Percentiles rank a stretch among this genome's conserved stretches.
Conservation (phyloP, 2,797 vertebrate species). For the Sebastolobus alascanus region DNA sequence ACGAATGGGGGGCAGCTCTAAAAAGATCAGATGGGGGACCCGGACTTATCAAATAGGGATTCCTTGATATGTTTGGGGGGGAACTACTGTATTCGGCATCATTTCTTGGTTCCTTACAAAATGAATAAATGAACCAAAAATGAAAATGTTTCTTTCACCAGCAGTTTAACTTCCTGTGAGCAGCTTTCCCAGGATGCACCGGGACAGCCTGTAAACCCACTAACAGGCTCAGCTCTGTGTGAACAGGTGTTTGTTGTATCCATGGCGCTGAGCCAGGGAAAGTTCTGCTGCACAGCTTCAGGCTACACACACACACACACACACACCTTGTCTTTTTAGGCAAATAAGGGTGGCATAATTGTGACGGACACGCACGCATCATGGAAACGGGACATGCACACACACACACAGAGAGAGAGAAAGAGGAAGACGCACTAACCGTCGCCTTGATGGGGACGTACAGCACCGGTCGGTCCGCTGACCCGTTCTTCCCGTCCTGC, state of each 20-base stretch:
- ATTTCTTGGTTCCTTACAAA: background rate
- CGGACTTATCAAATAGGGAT: too few relatives aligned
- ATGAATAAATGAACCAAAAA: background rate
- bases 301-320: conserved; percentile 8
- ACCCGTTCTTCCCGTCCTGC: conserved; percentile 59
- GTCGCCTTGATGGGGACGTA: conserved; percentile 92
- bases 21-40: fast-evolving
- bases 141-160: background rate
- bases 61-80: too few relatives aligned
- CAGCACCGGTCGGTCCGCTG: conserved; percentile 82
- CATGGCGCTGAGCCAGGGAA: conserved; percentile 32
- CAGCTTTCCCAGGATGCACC: too few relatives aligned
- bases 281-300: conserved; percentile 34
- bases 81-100: fast-evolving
- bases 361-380: conserved; percentile 22
- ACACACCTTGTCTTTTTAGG: conserved; percentile 36
- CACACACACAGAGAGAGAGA: conserved; percentile 12
- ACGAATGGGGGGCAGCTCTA: too few relatives aligned
- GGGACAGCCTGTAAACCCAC: background rate
- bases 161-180: background rate
- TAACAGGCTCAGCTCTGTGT: background rate
- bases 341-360: conserved; percentile 49
- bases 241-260: conserved; percentile 48
- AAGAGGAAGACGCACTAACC: conserved; percentile 80
- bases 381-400: conserved; percentile 12